Evolutionary conservation across 2,797 vertebrate genomes (phyloP), one percentile per base, ranked within the genome.

Genomic region (Rhinophrynus dorsalis): DNA sequence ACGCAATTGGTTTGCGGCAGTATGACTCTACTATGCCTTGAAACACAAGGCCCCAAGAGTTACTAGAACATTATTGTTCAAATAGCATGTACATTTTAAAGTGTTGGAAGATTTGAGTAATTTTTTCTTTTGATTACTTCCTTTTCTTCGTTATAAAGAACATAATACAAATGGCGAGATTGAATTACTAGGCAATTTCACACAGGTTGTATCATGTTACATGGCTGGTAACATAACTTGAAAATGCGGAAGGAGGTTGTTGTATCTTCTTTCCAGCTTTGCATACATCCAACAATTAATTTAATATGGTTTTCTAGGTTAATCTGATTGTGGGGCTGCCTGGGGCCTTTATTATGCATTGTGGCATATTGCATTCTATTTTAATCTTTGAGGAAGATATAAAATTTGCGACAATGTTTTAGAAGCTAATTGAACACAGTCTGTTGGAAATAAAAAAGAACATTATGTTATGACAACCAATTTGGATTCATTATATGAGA

Each of bases 381-480:
- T 73, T 73, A 66, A 73, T 73, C 69, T 73, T 73, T 66, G 62
- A 73, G 29, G 24, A 73, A 73, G 69, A 73, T 73, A 73, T 72
- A 65, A 72, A 50, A 66, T 59, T 66, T 73, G 69, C 29, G 54
- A 66, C 69, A 73, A 66, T 73, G 69, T 66, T 73, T 73, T 66
- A 73, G 55, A 73, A 59, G 54, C 62, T 73, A 66, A 73, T 60
- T 73, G 61, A 73, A 73, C 69, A 73, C 69, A 73, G 54, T 66
- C 69, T 73, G 69, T 73, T 66, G 55, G 62, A 73, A 73, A 73
- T 66, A 73, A 66, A 73, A 73, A 45, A 66, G 69, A 66, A 73
- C 69, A 73, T 72, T 66, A 73, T 73, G 69, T 73, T 72, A 72
- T 72, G 61, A 65, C 69, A 72, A 65, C 54, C 69, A 72, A 72